A percentile compares a stretch with the other conserved stretches of the same genome.
These are phyloP conservation scores for Ametastegia equiseti DNA, from an alignment of 2,888 invertebrate genomes.

Conservation along the genomic window DNA sequence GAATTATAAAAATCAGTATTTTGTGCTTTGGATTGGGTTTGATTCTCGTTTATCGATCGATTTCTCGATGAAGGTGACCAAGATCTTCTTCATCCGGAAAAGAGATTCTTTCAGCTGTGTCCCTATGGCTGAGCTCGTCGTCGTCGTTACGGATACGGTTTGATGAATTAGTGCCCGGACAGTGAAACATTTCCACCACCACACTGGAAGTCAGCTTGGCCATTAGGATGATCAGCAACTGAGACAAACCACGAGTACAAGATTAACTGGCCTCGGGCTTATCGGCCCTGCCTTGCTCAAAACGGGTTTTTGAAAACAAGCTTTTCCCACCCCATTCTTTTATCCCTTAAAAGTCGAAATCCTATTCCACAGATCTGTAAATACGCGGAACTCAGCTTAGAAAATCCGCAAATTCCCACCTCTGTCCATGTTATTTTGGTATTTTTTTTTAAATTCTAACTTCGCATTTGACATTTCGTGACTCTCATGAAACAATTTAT, in stretches of 20 bases:
- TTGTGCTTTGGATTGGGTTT: background rate
- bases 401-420: too few species aligned
- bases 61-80: too few species aligned
- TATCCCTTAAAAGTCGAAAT: background rate
- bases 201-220: conserved; percentile 25
- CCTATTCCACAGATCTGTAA: conserved; percentile 3
- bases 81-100: background rate
- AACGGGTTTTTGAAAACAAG: conserved; percentile 28
- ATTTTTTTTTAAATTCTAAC: background rate
- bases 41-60: background rate
- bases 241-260: conserved; percentile 46
- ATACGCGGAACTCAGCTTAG: background rate
- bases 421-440: background rate
- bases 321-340: background rate
- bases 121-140: background rate
- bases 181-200: conserved; percentile 32
- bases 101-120: background rate
- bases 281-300: conserved; percentile 56
- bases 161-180: conserved; percentile 17
- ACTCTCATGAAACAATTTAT: background rate
- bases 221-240: conserved; percentile 41
- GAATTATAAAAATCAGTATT: background rate
- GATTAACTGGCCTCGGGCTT: conserved; percentile 56
- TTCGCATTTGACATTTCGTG: background rate
- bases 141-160: background rate